Conservation (phyloP, 2,113 vertebrate genomes). For the Origma solitaria region DNA sequence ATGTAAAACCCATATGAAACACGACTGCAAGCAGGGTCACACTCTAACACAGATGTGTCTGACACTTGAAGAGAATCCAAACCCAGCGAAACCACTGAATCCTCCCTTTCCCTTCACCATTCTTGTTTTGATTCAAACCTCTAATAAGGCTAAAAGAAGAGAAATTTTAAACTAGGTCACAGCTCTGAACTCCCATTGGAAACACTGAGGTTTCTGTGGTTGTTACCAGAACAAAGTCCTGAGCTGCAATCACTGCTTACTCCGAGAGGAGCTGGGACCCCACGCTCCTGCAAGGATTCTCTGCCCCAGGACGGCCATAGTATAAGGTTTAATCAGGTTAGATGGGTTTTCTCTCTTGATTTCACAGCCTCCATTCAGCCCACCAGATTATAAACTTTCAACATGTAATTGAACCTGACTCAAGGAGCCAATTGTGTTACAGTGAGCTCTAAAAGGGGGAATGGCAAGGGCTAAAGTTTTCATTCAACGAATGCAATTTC, state of each 20-base stretch:
- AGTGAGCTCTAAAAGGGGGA: conserved; percentile 51
- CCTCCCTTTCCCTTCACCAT: background rate
- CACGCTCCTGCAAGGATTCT: background rate
- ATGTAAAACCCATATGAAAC: background rate
- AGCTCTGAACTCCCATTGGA: background rate
- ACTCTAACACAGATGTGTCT: background rate
- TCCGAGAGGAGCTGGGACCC: background rate
- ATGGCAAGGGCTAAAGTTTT: conserved; percentile 59
- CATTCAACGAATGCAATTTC: conserved; percentile 58
- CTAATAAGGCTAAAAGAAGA: background rate
- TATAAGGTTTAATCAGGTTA: conserved; percentile 59
- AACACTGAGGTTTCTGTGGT: background rate
- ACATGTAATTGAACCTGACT: conserved; percentile 65
- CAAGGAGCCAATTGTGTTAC: conserved; percentile 64
- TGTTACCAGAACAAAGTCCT: background rate
- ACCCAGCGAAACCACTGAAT: background rate
- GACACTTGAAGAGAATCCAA: background rate
- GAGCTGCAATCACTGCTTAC: background rate
- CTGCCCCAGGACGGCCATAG: background rate
- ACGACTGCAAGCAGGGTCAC: background rate
- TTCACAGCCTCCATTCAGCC: conserved; percentile 63
- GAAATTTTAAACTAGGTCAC: conserved; percentile 1
- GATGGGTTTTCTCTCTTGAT: conserved; percentile 61
- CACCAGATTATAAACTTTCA: conserved; percentile 67
- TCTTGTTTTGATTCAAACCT: background rate